phyloP scores from a whole-genome alignment of 1,140 invertebrate genomes.

The Heterodera schachtii region DNA sequence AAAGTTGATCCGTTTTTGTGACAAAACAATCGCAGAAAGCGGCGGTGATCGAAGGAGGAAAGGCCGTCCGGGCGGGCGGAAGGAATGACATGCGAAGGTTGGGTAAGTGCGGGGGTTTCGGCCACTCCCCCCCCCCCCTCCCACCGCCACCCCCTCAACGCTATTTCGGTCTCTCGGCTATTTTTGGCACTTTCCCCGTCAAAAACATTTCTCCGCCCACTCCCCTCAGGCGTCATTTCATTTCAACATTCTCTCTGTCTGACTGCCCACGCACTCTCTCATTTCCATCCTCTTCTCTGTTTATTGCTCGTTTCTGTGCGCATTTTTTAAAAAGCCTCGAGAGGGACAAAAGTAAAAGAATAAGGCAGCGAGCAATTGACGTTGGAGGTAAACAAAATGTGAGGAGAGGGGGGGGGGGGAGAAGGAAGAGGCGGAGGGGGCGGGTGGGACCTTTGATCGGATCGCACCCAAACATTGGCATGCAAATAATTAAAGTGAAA shows the following conservation, averaged over 20 bases:
- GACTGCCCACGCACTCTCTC: not conserved
- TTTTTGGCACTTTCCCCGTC: not conserved
- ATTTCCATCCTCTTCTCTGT: not conserved
- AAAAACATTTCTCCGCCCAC: not conserved
- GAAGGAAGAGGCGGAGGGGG: too few species aligned
- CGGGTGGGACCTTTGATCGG: too few species aligned
- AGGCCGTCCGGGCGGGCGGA: not conserved
- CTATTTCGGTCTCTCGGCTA: not conserved
- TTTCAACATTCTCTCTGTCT: not conserved
- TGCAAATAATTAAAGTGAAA: too few species aligned
- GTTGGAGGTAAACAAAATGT: not conserved
- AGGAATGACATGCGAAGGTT: not conserved
- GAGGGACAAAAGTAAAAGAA: not conserved
- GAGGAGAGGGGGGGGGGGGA: not conserved
- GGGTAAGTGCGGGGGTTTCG: not conserved
- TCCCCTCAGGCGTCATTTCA: not conserved
- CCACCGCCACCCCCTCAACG: not conserved
- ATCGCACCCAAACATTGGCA: too few species aligned
- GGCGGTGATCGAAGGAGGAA: not conserved
- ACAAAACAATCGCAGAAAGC: too few species aligned
- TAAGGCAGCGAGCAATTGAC: not conserved
- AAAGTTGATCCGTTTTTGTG: not conserved
- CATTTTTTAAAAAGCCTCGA: not conserved
- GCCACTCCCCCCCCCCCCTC: too few species aligned
- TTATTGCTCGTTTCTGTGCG: not conserved